These are phyloP conservation scores for Trissolcus japonicus DNA, from an alignment of 2,888 invertebrate species.

Conservation along the genomic window DNA sequence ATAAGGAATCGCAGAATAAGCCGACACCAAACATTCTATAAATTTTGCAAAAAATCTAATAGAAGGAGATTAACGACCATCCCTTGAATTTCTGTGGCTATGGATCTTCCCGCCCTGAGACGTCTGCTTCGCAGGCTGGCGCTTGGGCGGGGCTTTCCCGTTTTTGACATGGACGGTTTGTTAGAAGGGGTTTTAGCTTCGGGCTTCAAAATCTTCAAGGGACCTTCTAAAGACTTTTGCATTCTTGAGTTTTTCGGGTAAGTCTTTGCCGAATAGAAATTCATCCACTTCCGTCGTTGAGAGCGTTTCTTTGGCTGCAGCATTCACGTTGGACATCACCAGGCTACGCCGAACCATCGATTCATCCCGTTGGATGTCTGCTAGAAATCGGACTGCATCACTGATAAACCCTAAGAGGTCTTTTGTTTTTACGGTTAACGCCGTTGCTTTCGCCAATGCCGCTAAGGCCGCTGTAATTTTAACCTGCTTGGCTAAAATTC, in stretches of 20 bases:
- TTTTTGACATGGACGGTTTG: conserved; percentile 4
- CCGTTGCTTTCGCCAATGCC: background rate
- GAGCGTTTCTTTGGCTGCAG: too few relatives aligned
- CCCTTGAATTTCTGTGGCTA: background rate
- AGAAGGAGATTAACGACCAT: background rate
- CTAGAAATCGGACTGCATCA: too few relatives aligned
- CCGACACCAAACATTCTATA: too few relatives aligned
- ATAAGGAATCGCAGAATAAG: too few relatives aligned
- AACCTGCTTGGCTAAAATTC: background rate
- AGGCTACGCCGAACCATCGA: too few relatives aligned
- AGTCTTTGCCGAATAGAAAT: background rate
- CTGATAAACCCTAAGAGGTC: too few relatives aligned
- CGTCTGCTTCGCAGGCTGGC: background rate
- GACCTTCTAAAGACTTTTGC: conserved; percentile 2
- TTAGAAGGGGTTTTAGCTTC: background rate
- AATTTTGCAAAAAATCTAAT: too few relatives aligned
- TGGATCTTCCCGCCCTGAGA: conserved; percentile 13
- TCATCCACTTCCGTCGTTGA: too few relatives aligned
- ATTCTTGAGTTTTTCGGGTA: conserved; percentile 9
- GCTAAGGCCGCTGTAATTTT: background rate
- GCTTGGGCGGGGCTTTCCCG: background rate
- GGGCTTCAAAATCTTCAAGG: background rate
- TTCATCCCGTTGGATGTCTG: too few relatives aligned
- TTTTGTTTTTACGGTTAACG: background rate
- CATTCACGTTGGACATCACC: too few relatives aligned